These are phyloP conservation scores for Gyrodactylus salaris DNA, from an alignment of 1,140 invertebrate species.

Conservation along the genomic window DNA sequence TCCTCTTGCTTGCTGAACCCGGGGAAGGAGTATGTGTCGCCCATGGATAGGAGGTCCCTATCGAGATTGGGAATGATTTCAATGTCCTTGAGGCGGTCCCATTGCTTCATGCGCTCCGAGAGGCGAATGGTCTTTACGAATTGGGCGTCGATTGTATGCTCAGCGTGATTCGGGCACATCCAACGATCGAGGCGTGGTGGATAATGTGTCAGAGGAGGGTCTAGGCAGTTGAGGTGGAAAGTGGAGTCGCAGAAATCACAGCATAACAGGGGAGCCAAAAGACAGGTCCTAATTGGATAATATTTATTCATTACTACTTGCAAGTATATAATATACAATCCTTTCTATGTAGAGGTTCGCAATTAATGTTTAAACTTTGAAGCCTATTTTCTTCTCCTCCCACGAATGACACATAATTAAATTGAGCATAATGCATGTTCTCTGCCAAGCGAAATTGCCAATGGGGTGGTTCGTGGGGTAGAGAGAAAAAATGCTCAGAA, in stretches of 20 bases:
- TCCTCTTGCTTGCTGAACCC: not conserved
- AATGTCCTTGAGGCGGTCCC: conserved; percentile 26
- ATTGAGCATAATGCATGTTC: too few species aligned
- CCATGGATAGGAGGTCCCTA: not conserved
- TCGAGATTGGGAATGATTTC: not conserved
- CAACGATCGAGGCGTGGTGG: conserved; percentile 38
- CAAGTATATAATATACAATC: too few species aligned
- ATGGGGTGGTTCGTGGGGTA: too few species aligned
- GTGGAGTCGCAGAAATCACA: conserved; percentile 66
- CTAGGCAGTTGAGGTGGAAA: conserved; percentile 62
- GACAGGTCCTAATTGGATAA: conserved; percentile 30
- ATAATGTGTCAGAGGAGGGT: conserved; percentile 49
- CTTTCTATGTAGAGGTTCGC: too few species aligned
- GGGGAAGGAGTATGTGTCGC: not conserved
- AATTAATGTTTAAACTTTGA: too few species aligned
- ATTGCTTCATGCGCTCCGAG: conserved; percentile 43
- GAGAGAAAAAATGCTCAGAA: too few species aligned
- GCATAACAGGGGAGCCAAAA: conserved; percentile 40
- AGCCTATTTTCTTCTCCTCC: too few species aligned
- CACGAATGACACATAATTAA: too few species aligned
- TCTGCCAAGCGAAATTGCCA: too few species aligned
- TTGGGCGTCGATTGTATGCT: conserved; percentile 37
- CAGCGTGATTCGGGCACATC: conserved; percentile 85
- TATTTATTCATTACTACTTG: not conserved
- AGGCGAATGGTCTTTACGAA: conserved; percentile 34